These are phyloP conservation scores for Acanthis flammea DNA, from an alignment of 2,797 vertebrate genomes.

Conservation along the genomic window DNA sequence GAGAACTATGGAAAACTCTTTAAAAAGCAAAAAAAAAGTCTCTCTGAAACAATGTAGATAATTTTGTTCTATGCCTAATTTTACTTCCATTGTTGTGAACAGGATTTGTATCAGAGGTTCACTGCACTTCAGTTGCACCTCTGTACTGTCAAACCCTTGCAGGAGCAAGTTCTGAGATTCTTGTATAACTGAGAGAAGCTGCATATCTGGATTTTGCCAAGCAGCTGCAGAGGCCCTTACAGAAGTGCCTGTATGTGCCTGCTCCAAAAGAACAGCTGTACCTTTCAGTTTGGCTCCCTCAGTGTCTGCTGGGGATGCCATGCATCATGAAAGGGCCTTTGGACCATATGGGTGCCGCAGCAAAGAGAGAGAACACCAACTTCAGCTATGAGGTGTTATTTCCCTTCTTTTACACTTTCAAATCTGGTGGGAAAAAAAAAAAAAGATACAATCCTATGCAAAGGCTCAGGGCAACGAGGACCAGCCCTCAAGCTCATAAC, in stretches of 20 bases:
- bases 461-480: background rate
- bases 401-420: background rate
- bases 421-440: background rate
- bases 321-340: background rate
- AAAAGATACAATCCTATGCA: background rate
- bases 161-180: background rate
- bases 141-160: background rate
- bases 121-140: background rate
- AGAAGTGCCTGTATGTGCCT: background rate
- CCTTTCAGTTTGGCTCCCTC: background rate
- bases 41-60: background rate
- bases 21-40: background rate
- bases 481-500: background rate
- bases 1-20: background rate
- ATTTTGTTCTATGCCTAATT: background rate
- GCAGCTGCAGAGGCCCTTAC: background rate
- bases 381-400: background rate
- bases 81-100: background rate
- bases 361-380: background rate
- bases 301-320: background rate
- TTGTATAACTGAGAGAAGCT: background rate
- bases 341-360: background rate
- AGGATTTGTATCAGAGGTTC: background rate
- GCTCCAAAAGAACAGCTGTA: background rate
- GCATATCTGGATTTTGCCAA: background rate